Conservation (phyloP, 2,113 vertebrate species). For the Chaetura pelagica region DNA sequence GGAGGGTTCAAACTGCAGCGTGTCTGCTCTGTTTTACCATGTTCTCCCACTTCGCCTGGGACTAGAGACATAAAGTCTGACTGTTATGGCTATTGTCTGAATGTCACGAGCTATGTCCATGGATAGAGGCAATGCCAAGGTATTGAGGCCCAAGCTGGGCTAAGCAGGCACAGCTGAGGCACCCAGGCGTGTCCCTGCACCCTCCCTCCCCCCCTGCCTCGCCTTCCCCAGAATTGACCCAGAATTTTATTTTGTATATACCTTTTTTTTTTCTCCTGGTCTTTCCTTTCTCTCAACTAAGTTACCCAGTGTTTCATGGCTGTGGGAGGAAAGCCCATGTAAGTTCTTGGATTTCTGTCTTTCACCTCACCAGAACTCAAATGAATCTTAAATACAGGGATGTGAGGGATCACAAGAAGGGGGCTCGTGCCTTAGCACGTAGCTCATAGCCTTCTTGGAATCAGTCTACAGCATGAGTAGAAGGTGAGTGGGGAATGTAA, state of each 20-base stretch:
- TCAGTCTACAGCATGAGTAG: not conserved
- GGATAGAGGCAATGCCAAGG: not conserved
- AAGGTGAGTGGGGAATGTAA: not conserved
- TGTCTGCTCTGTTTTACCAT: not conserved
- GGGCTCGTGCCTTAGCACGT: not conserved
- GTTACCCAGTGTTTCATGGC: not conserved
- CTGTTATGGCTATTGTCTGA: not conserved
- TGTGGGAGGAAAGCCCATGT: not conserved
- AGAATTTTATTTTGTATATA: not conserved
- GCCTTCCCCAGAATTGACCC: not conserved
- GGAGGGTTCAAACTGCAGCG: accelerated
- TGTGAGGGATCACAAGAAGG: not conserved
- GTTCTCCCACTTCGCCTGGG: not conserved
- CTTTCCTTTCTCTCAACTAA: not conserved
- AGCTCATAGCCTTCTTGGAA: not conserved
- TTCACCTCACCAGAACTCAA: not conserved
- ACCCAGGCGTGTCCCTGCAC: no score
- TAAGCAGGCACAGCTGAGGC: not conserved
- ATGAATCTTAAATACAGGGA: not conserved
- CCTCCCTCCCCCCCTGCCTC: no score
- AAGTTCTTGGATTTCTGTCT: not conserved
- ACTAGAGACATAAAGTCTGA: accelerated
- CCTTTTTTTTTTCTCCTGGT: not conserved
- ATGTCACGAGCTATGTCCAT: not conserved
- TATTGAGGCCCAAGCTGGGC: not conserved